A percentile compares a stretch with the other conserved stretches of the same genome.
phyloP scores from a whole-genome alignment of 2,797 vertebrate genomes.

The Cyprinella venusta region DNA sequence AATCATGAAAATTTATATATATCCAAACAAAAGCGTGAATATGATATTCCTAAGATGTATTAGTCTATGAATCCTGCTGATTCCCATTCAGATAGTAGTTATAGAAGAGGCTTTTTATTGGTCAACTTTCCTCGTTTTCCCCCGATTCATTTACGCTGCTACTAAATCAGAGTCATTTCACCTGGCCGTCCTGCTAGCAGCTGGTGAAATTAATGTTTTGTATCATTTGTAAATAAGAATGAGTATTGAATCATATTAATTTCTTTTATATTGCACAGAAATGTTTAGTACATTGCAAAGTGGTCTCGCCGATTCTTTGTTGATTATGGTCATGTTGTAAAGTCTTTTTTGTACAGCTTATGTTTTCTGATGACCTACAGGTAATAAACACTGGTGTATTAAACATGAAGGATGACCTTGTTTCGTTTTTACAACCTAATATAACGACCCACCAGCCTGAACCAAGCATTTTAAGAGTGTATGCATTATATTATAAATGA shows the following conservation, averaged over 20 bases:
- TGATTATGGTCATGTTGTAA: conserved; percentile 80
- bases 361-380: conserved; percentile 85
- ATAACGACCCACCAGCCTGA: not conserved
- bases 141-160: conserved; percentile 35
- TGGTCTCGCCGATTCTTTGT: conserved; percentile 84
- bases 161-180: conserved; percentile 55
- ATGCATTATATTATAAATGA: not conserved
- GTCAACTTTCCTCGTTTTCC: not conserved
- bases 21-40: not conserved
- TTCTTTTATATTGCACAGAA: conserved; percentile 91
- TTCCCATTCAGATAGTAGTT: conserved; percentile 3
- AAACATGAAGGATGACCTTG: not conserved
- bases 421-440: not conserved
- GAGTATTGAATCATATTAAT: conserved; percentile 76
- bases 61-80: conserved; percentile 46
- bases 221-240: conserved; percentile 88
- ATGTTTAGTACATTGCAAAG: conserved; percentile 85
- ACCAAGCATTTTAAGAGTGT: not conserved
- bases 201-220: conserved; percentile 84
- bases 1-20: conserved; percentile 8
- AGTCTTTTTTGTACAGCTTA: conserved; percentile 86
- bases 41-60: conserved; percentile 5
- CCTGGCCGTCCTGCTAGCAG: conserved; percentile 69
- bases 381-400: conserved; percentile 79
- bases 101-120: conserved; percentile 4